Base-by-base conservation (phyloP, 2,797 vertebrate genomes). In the Echeneis naucrates region DNA sequence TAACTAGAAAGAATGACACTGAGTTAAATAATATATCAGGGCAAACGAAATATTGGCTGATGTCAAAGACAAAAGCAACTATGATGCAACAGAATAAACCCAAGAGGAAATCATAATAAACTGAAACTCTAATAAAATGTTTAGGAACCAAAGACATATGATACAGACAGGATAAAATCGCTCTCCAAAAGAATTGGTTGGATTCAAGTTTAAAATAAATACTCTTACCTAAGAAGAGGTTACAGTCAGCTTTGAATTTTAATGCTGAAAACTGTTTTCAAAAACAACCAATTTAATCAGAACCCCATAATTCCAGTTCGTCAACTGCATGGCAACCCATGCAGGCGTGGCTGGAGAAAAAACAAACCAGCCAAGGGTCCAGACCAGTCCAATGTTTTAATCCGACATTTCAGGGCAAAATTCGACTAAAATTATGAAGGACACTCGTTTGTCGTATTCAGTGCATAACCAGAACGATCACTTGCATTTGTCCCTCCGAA, bases 331-430 rank as follows among this genome's bases (percentile, higher is more conserved):
- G 4, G 12, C 38, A 35, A 48, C 57, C 62, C 35, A 56, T 45
- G 24, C 47, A 79, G 68, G 62, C 27, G 66, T 72, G 68, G 69
- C 67, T 52, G 44, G 24, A 3, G 23, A 10, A 50, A 42, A 42
- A 48, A 60, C 52, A 68, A 55, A 44, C 33, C 30, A 57, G 24
- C 2, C 33, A 32, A 38, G 10, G 38, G 57, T 21, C n/a, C 54
- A 21, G 32, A 59, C 38, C 30, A 30, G 30, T 30, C 30, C 30
- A 30, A 26, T 17, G 27, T 1, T 64, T 59, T 32, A 50, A 59
- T 32, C 58, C 48, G 2, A 59, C 21, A 48, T 59, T n/a, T 30
- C 38, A 37, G 26, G 19, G 19, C 54, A 65, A 61, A 53, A 32
- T 32, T 35, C 59, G 16, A 7, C 24, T 10, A 23, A 32, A 56